A percentile compares a stretch with the other conserved stretches of the same genome.
Conservation (phyloP, 2,797 vertebrate genomes). For the Lophotriccus pileatus region DNA sequence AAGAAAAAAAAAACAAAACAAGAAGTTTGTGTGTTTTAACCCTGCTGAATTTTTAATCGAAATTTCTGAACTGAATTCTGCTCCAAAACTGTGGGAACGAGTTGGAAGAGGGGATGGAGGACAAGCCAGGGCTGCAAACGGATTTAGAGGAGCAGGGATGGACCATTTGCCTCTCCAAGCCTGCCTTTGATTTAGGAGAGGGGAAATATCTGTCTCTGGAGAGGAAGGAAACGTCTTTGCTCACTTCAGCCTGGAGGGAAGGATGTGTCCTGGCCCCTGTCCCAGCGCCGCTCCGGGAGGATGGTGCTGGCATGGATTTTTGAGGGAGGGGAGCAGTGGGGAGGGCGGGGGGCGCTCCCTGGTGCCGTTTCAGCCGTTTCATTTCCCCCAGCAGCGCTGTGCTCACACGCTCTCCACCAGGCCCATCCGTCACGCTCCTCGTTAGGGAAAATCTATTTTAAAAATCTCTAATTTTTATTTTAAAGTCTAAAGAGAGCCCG, state of each 20-base stretch:
- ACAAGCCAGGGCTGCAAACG: background rate
- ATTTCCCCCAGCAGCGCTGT: background rate
- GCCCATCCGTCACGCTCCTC: slow-evolving; percentile 49
- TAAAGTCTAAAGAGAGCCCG: slow-evolving; percentile 16
- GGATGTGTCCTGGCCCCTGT: background rate
- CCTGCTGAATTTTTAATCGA: background rate
- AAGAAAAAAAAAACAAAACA: background rate
- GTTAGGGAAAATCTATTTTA: slow-evolving; percentile 64
- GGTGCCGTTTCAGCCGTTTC: background rate
- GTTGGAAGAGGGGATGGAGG: background rate
- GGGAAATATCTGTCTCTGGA: background rate
- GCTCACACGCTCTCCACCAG: background rate
- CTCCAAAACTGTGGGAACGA: background rate
- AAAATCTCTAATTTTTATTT: slow-evolving; percentile 65
- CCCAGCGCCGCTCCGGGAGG: background rate
- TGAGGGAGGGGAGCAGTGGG: background rate
- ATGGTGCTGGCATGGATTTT: background rate
- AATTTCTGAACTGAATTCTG: background rate
- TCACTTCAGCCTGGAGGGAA: background rate
- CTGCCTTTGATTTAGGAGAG: background rate
- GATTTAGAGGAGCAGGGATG: background rate
- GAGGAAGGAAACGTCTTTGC: background rate
- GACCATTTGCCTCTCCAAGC: accelerated
- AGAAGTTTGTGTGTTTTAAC: background rate
- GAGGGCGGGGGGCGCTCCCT: background rate